phyloP scores from a whole-genome alignment of 2,113 vertebrate species.

The Eulacestoma nigropectus region DNA sequence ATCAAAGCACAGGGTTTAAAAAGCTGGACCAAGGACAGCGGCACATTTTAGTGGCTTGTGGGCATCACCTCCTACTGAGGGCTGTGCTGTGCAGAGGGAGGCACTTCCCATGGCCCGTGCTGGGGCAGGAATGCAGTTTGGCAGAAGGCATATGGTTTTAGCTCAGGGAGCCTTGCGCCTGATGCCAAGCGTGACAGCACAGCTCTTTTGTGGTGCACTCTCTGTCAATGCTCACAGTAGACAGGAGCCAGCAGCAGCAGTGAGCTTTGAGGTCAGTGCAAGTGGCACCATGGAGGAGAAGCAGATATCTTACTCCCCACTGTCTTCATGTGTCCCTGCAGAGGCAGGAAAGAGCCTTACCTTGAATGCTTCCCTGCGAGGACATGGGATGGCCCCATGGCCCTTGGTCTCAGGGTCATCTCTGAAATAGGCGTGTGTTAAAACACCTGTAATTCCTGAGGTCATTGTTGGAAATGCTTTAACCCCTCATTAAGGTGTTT shows the following conservation, averaged over 20 bases:
- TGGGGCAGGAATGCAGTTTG: background rate
- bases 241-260: background rate
- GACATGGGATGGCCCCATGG: background rate
- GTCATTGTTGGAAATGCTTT: constrained; percentile 37
- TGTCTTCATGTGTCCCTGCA: background rate
- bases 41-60: background rate
- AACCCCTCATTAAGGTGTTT: constrained; percentile 56
- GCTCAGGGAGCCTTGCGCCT: background rate
- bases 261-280: background rate
- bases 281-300: background rate
- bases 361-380: background rate
- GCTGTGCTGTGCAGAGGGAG: background rate
- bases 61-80: background rate
- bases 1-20: background rate
- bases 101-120: background rate
- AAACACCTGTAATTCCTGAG: constrained; percentile 60
- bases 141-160: background rate
- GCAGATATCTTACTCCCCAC: background rate
- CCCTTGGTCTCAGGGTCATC: background rate
- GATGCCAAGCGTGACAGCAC: background rate
- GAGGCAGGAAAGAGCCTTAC: background rate
- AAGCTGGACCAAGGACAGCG: fast-evolving
- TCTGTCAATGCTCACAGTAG: background rate
- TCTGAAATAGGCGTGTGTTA: constrained; percentile 38
- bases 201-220: background rate